Percentiles rank a stretch among this genome's conserved stretches.
Evolutionary conservation across 1,140 invertebrate species (phyloP).

Genomic region (Orussus abietinus): DNA sequence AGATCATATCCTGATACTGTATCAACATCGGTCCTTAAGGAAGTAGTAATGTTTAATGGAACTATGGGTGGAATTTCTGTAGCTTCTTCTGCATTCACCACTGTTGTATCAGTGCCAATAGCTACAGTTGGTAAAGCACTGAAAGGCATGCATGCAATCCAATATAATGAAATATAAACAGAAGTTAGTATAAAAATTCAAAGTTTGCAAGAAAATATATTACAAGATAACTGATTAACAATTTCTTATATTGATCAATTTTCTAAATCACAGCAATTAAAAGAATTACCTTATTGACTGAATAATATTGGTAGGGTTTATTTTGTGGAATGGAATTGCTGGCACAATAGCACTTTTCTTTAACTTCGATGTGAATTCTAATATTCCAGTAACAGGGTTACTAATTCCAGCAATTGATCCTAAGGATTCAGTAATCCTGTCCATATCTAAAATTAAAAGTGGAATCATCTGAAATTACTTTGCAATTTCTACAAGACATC

Average conservation of each 20-base stretch:
- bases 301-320: constrained; percentile 41
- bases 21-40: constrained; percentile 43
- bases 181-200: too few species aligned
- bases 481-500: too few species aligned
- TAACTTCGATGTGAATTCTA: constrained; percentile 44
- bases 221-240: not conserved
- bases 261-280: not conserved
- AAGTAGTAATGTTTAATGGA: constrained; percentile 42
- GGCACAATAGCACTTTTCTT: constrained; percentile 46
- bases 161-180: too few species aligned
- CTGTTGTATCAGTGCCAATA: constrained; percentile 39
- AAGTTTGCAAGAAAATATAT: too few species aligned
- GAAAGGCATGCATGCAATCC: too few species aligned
- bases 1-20: constrained; percentile 7
- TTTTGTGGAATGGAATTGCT: constrained; percentile 45
- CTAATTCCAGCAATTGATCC: constrained; percentile 41
- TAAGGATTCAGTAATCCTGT: too few species aligned
- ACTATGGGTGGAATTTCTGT: constrained; percentile 49
- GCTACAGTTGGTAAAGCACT: constrained; percentile 35
- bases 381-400: constrained; percentile 42
- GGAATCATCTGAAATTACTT: too few species aligned
- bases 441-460: too few species aligned
- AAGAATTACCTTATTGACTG: constrained; percentile 42
- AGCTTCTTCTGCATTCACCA: constrained; percentile 56
- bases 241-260: not conserved